Percentiles rank a stretch among this genome's conserved stretches.
Conservation (phyloP, 2,797 vertebrate genomes). For the Atherinosoma microstoma region DNA sequence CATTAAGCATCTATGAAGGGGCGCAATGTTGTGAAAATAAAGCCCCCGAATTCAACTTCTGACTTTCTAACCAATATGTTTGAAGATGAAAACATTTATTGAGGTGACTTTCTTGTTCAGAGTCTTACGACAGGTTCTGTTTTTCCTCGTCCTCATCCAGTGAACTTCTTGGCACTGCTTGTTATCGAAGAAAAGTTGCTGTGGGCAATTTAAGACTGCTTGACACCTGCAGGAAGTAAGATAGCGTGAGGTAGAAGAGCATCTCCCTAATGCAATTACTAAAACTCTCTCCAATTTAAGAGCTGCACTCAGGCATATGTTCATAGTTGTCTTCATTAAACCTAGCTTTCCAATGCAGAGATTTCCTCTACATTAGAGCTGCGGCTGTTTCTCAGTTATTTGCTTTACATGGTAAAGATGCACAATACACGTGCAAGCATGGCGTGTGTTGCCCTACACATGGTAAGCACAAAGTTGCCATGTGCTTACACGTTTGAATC, state of each 20-base stretch:
- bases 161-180: conserved; percentile 21
- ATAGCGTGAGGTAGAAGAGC: conserved; percentile 54
- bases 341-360: conserved; percentile 21
- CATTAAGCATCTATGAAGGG: conserved; percentile 34
- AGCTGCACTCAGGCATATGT: conserved; percentile 57
- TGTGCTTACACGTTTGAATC: not conserved
- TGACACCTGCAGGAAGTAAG: conserved; percentile 66
- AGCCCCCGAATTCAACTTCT: conserved; percentile 23
- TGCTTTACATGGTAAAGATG: conserved; percentile 7
- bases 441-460: not conserved
- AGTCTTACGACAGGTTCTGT: conserved; percentile 19
- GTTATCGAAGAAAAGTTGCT: conserved; percentile 34
- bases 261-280: conserved; percentile 63
- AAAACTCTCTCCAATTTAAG: conserved; percentile 61
- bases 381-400: conserved; percentile 18
- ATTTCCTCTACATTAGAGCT: conserved; percentile 23
- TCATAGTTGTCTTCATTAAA: conserved; percentile 54
- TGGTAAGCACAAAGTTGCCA: not conserved
- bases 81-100: conserved; percentile 27
- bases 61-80: conserved; percentile 31
- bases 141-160: conserved; percentile 21
- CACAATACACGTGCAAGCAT: not conserved
- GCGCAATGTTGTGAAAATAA: not conserved
- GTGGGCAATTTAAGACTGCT: conserved; percentile 44
- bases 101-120: conserved; percentile 23